Conservation (phyloP, 2,888 invertebrate genomes). For the Pyrgus malvae region DNA sequence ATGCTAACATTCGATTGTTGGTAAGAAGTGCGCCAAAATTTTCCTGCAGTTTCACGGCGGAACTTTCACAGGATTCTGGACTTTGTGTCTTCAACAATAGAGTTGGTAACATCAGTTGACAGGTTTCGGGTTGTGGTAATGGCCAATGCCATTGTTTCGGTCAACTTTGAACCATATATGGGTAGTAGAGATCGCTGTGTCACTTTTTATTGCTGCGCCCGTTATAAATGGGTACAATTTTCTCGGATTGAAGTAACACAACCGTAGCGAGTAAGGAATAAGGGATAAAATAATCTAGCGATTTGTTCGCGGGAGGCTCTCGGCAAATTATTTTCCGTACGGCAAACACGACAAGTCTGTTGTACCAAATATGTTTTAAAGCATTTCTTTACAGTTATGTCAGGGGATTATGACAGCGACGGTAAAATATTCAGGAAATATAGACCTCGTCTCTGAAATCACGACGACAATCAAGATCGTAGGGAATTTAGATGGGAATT, state of each 20-base stretch:
- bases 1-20: slow-evolving; percentile 21
- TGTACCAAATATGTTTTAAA: slow-evolving; percentile 20
- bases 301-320: slow-evolving; percentile 11
- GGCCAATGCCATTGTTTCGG: slow-evolving; percentile 45
- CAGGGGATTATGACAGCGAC: slow-evolving; percentile 8
- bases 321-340: slow-evolving; percentile 29
- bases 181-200: slow-evolving; percentile 43
- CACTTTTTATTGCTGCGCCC: slow-evolving; percentile 40
- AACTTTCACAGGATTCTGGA: slow-evolving; percentile 7
- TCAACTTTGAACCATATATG: slow-evolving; percentile 59
- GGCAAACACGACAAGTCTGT: slow-evolving; percentile 19
- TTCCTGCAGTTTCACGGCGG: slow-evolving; percentile 16
- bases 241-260: slow-evolving; percentile 5
- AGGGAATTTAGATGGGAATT: not conserved
- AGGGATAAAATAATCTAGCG: slow-evolving; percentile 10
- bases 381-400: slow-evolving; percentile 28
- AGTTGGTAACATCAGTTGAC: slow-evolving; percentile 5
- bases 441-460: slow-evolving; percentile 10
- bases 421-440: slow-evolving; percentile 21
- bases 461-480: not conserved
- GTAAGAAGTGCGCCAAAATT: slow-evolving; percentile 22
- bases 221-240: slow-evolving; percentile 40
- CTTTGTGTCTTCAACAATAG: slow-evolving; percentile 2
- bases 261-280: slow-evolving; percentile 5
- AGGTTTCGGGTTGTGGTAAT: slow-evolving; percentile 11